Conservation (phyloP, 2,888 invertebrate species). For the Alcis repandata region DNA sequence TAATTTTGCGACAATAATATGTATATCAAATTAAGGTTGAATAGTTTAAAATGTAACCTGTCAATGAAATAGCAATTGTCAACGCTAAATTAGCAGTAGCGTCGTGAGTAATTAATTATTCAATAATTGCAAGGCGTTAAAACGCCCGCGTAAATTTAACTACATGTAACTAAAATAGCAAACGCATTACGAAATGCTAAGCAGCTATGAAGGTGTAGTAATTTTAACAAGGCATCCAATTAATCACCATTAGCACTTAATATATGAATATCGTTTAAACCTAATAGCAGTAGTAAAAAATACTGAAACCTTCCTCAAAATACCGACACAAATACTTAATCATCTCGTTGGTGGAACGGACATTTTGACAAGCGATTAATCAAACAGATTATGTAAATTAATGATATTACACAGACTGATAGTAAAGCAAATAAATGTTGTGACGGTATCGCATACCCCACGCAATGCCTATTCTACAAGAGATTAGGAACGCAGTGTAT, state of each 20-base stretch:
- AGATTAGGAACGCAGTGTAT: conserved; percentile 30
- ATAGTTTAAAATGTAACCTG: neutral
- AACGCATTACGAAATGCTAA: conserved; percentile 15
- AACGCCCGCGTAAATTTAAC: neutral
- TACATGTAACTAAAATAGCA: conserved; percentile 11
- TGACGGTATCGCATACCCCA: conserved; percentile 43
- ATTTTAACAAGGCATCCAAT: conserved; percentile 41
- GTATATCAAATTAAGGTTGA: neutral
- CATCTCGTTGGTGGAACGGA: conserved; percentile 14
- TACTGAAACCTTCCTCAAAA: conserved; percentile 11
- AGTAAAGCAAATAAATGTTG: conserved; percentile 28
- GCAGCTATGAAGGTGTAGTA: conserved; percentile 18
- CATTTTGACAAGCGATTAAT: conserved; percentile 33
- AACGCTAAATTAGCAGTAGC: neutral
- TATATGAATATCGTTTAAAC: conserved; percentile 12
- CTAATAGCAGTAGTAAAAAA: conserved; percentile 16
- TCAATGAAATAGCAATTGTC: neutral
- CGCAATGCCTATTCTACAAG: conserved; percentile 37
- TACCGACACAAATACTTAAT: conserved; percentile 19
- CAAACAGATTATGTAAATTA: conserved; percentile 31
- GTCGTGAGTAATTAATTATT: neutral
- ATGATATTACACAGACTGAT: conserved; percentile 25
- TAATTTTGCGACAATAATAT: neutral
- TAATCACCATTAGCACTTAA: conserved; percentile 33
- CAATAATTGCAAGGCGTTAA: conserved; percentile 22